A percentile compares a stretch with the other conserved stretches of the same genome.
phyloP scores from a whole-genome alignment of 2,797 vertebrate genomes.

The Sebastes kiyomatsui region DNA sequence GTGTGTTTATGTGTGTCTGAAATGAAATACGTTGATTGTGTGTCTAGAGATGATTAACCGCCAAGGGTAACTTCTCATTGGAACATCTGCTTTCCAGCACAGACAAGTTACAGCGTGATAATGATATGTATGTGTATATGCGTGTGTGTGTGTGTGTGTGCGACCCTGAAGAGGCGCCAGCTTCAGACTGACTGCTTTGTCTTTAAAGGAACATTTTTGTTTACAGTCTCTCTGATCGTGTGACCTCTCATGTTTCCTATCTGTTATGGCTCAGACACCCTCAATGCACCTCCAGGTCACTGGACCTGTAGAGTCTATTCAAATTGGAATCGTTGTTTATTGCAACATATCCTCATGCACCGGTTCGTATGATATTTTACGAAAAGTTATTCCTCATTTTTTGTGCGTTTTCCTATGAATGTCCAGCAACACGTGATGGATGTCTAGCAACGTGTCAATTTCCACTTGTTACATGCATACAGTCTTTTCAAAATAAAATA shows the following conservation, averaged over 20 bases:
- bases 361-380: no score
- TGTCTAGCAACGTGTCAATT: no score
- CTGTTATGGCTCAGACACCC: not conserved
- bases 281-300: not conserved
- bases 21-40: conserved; percentile 10
- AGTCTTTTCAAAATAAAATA: no score
- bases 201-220: not conserved
- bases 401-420: no score
- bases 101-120: not conserved
- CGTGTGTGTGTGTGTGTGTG: not conserved
- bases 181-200: not conserved
- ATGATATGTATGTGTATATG: not conserved
- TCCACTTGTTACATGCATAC: no score
- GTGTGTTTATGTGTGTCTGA: not conserved
- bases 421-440: no score
- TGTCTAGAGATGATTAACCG: conserved; percentile 23
- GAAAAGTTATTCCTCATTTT: no score
- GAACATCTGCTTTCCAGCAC: conserved; percentile 48
- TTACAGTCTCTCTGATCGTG: not conserved
- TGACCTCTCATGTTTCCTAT: not conserved
- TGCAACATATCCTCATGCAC: not conserved
- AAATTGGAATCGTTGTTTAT: not conserved
- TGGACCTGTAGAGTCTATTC: not conserved
- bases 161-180: not conserved
- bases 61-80: not conserved